Evolutionary conservation across 2,888 invertebrate species (phyloP), one percentile per base, ranked within the genome.

Genomic region (Metalampra italica): DNA sequence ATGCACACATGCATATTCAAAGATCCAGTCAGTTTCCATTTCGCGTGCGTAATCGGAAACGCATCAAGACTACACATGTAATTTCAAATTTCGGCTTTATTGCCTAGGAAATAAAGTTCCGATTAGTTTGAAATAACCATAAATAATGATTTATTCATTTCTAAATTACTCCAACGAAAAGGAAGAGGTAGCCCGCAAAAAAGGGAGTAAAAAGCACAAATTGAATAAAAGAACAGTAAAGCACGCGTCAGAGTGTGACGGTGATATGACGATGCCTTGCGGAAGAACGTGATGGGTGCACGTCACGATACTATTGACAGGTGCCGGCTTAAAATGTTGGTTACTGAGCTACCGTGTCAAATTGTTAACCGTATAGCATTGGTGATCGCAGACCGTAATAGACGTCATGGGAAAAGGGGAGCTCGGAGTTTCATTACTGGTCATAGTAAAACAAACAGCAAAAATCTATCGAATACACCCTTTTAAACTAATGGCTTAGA

Each of bases 21-120:
- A 86, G 82, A 83, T 85, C 79, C 45, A 68, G 51, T 56, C 66
- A 72, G 81, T 84, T 84, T 84, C 78, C 82, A 86, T 84, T 87
- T 85, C 78, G 78, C 73, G 75, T 78, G 72, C 78, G 82, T 82
- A 87, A 85, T 84, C 84, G 82, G 83, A 82, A 86, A 82, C 73
- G 71, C 68, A 73, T 71, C 70, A 66, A 68, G 68, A 68, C 66
- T 54, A 54, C 45, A 49, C 53, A 43, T 47, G 51, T 54, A 66
- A 60, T 71, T 70, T 62, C 74, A 64, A 85, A 67, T 68, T 55
- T 51, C 58, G 60, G 69, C 81, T 69, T 59, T 78, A 82, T 67
- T 47, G 15, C 40, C 36, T 46, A 43, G 29, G 7, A 1, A 45
- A 52, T 54, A 75, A 65, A 61, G 60, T 50, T 47, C 48, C 53